Evolutionary conservation across 2,113 vertebrate species (phyloP), one percentile per base, ranked within the genome.

Genomic region (Seriola rivoliana): DNA sequence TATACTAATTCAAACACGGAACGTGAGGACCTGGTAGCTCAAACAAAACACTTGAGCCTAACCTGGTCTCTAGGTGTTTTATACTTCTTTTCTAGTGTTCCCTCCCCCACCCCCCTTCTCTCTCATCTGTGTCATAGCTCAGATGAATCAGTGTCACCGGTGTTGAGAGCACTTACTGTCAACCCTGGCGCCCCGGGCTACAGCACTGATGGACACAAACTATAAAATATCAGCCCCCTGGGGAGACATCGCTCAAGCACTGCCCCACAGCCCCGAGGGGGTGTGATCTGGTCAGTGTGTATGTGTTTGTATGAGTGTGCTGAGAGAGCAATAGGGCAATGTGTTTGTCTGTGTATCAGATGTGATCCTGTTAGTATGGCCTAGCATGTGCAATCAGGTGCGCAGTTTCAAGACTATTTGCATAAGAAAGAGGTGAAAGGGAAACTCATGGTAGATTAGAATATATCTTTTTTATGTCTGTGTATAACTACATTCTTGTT

Each of bases 131-230:
- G 95, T 95, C 94, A 94, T 90, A 91, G 93, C 91, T 91, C 89
- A 90, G 92, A 96, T 95, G 95, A 96, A 95, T 96, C 95, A 96
- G 95, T 94, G 94, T 96, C 95, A 95, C 91, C 88, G 76, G 92
- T 95, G 95, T 95, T 94, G 95, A 95, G 94, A 95, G 95, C 95
- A 95, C 94, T 96, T 96, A 95, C 95, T 96, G 95, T 96, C 95
- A 95, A 95, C 95, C 95, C 89, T 85, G 85, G 91, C 69, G 94
- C 95, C 95, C 95, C 84, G 19, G 94, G 95, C 94, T 93, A 94
- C 58, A 82, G 85, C 93, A 95, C 94, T 95, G 95, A 96, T 95
- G 95, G 95, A 96, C 95, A 96, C 94, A 96, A 96, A 96, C 95
- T 96, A 95, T 95, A 96, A 96, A 96, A 96, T 96, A 96, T 95